Evolutionary conservation across 30 jellyfish, hydroid and myxozoan species (phyloP).

Genomic region (Cassiopea xamachana): DNA sequence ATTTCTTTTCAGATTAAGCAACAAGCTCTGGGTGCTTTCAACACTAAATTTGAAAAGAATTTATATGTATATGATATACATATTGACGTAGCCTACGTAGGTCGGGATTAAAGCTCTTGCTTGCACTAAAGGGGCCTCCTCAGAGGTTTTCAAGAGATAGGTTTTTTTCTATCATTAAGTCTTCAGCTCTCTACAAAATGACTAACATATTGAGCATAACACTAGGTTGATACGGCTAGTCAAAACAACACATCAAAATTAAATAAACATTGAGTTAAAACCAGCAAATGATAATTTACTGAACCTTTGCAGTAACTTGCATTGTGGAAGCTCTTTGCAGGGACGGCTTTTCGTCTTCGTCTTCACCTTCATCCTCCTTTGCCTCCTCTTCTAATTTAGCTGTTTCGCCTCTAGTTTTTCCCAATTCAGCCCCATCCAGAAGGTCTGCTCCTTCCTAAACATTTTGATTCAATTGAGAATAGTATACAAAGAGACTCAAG

Average conservation of each 20-base stretch:
- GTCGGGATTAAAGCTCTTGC: too few species aligned
- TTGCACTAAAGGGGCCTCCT: too few species aligned
- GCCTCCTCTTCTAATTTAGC: constrained; percentile 47
- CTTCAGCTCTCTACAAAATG: too few species aligned
- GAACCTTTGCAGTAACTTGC: constrained; percentile 81
- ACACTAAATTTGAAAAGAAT: too few species aligned
- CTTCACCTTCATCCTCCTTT: constrained; percentile 30
- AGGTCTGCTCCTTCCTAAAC: constrained; percentile 77
- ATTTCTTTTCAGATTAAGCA: too few species aligned
- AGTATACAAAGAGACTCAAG: too few species aligned
- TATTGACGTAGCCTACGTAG: too few species aligned
- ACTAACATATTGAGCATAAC: not conserved
- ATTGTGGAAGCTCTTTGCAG: constrained; percentile 73
- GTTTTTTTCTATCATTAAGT: too few species aligned
- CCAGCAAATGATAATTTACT: not conserved
- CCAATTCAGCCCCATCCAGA: constrained; percentile 73
- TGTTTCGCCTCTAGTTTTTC: constrained; percentile 79
- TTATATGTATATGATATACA: too few species aligned
- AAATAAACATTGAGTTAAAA: not conserved
- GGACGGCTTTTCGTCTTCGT: constrained; percentile 53
- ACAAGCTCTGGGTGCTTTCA: too few species aligned
- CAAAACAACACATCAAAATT: not conserved
- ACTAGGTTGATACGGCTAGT: not conserved
- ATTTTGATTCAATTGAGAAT: not conserved
- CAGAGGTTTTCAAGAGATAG: too few species aligned